phyloP scores from a whole-genome alignment of 2,113 vertebrate genomes.

The Bubo bubo region DNA sequence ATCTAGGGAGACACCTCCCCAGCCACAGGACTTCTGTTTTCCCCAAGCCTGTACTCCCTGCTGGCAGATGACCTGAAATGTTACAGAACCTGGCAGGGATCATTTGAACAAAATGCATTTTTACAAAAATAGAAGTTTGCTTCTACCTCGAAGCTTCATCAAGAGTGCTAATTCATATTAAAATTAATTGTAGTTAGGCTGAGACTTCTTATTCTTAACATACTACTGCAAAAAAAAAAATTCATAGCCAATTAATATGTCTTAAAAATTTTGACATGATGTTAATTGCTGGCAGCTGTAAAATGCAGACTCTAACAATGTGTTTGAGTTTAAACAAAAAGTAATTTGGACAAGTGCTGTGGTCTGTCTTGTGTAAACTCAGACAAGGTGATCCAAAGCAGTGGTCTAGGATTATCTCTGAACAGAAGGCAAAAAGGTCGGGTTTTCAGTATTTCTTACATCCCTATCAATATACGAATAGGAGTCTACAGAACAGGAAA shows the following conservation, averaged over 20 bases:
- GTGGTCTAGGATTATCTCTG: not conserved
- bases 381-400: not conserved
- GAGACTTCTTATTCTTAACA: not conserved
- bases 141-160: not conserved
- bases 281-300: not conserved
- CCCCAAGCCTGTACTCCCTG: not conserved
- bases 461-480: not conserved
- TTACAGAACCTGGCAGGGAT: not conserved
- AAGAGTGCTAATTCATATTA: not conserved
- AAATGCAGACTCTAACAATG: not conserved
- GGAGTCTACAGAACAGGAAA: not conserved
- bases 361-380: not conserved
- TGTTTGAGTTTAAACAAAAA: not conserved
- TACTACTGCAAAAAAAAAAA: not conserved
- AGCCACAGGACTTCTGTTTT: not conserved
- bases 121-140: not conserved
- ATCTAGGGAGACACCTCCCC: not conserved
- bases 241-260: not conserved
- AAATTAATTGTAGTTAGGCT: not conserved
- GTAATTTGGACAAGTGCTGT: not conserved
- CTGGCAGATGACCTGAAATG: not conserved
- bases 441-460: not conserved
- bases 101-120: not conserved
- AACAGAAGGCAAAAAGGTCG: not conserved
- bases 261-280: accelerated